phyloP scores from a whole-genome alignment of 1,140 invertebrate genomes.

The Cydia fagiglandana region DNA sequence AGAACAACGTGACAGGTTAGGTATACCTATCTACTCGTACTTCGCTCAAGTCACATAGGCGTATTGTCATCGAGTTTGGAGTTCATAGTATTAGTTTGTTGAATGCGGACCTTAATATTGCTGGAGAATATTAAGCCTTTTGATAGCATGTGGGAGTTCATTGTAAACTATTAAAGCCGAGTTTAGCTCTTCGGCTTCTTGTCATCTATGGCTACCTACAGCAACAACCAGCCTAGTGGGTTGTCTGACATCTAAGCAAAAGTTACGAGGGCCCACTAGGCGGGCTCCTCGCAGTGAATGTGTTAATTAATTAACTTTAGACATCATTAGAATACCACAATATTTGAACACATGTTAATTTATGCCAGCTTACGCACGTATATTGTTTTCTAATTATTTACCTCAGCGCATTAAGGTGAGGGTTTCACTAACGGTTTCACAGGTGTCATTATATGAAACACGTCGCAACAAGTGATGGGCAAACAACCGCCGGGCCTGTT shows the following conservation, averaged over 20 bases:
- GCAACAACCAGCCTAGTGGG: too few species aligned
- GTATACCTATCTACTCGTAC: too few species aligned
- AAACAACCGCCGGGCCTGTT: background rate
- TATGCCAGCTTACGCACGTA: background rate
- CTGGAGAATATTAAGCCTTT: background rate
- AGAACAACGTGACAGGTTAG: background rate
- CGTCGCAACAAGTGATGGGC: constrained; percentile 8
- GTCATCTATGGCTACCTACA: too few species aligned
- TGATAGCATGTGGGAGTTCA: background rate
- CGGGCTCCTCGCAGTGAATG: too few species aligned
- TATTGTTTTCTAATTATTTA: background rate
- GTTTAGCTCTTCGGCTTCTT: too few species aligned
- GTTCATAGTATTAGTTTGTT: constrained; percentile 6
- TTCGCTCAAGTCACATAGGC: background rate
- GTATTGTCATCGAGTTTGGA: constrained; percentile 12
- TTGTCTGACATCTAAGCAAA: too few species aligned
- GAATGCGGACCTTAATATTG: background rate
- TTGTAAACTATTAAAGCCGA: background rate
- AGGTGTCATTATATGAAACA: constrained; percentile 9
- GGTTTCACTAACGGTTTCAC: constrained; percentile 11
- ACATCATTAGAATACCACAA: background rate
- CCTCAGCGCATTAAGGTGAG: background rate
- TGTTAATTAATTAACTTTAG: too few species aligned
- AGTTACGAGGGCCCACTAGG: too few species aligned
- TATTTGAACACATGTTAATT: background rate